Evolutionary conservation across 2,113 vertebrate species (phyloP).

Genomic region (Megaceryle torquata): DNA sequence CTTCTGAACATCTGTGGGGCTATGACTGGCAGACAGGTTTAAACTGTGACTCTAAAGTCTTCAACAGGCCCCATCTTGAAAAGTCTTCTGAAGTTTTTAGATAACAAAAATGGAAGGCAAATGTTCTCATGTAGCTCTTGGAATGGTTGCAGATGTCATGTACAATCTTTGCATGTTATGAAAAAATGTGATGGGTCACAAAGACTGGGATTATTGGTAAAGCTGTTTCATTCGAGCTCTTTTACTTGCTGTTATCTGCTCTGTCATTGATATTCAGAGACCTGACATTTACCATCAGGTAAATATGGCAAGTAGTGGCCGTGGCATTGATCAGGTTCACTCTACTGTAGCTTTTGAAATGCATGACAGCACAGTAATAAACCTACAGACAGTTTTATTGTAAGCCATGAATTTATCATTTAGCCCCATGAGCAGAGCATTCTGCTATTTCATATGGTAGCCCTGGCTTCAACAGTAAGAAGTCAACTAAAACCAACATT

Average conservation of each 20-base stretch:
- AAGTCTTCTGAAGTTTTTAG: not conserved
- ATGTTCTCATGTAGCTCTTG: not conserved
- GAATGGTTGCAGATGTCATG: not conserved
- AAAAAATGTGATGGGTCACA: not conserved
- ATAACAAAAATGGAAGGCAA: not conserved
- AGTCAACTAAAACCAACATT: not conserved
- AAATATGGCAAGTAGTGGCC: slow-evolving; percentile 29
- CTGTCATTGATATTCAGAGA: not conserved
- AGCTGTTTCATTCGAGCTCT: not conserved
- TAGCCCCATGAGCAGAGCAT: not conserved
- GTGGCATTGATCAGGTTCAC: not conserved
- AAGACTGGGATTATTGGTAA: not conserved
- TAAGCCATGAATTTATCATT: slow-evolving; percentile 11
- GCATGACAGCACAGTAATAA: slow-evolving; percentile 27
- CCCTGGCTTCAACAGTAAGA: not conserved
- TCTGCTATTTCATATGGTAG: not conserved
- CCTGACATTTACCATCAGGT: slow-evolving; percentile 9
- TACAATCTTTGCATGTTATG: not conserved
- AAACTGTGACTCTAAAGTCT: not conserved
- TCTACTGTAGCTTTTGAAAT: slow-evolving; percentile 29
- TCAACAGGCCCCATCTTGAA: not conserved
- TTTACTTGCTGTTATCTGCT: not conserved
- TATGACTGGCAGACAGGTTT: not conserved
- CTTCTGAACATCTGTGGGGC: not conserved
- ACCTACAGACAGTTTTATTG: slow-evolving; percentile 2